Percentiles rank a stretch among this genome's conserved stretches.
These are phyloP conservation scores for Sebastes hubbsi DNA, from an alignment of 2,797 vertebrate genomes.

Conservation along the genomic window DNA sequence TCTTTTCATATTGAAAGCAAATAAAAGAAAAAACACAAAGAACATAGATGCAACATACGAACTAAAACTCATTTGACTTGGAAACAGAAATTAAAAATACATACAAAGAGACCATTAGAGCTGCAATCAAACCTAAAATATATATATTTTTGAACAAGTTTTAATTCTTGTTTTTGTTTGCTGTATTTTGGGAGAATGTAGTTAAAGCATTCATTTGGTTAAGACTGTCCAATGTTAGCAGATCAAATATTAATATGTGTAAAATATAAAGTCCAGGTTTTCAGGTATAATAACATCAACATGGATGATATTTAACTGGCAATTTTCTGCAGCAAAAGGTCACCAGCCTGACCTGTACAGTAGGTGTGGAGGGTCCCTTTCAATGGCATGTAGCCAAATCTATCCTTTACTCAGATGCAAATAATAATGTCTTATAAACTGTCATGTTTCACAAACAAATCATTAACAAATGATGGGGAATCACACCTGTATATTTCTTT, in stretches of 20 bases:
- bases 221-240: neutral
- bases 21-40: neutral
- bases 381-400: neutral
- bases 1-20: neutral
- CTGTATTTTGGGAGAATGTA: neutral
- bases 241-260: neutral
- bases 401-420: neutral
- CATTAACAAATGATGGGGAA: neutral
- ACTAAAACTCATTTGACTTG: neutral
- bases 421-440: neutral
- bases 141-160: neutral
- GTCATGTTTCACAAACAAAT: neutral
- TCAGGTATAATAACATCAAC: neutral
- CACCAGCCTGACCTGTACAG: neutral
- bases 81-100: neutral
- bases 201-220: neutral
- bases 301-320: neutral
- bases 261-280: neutral
- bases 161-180: neutral
- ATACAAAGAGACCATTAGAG: neutral
- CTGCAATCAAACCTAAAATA: neutral
- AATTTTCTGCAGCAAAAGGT: neutral
- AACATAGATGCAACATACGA: neutral
- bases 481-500: neutral
- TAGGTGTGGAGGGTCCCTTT: neutral